A percentile compares a stretch with the other conserved stretches of the same genome.
Evolutionary conservation across 1,140 invertebrate genomes (phyloP).

Genomic region (Bombus terrestris): DNA sequence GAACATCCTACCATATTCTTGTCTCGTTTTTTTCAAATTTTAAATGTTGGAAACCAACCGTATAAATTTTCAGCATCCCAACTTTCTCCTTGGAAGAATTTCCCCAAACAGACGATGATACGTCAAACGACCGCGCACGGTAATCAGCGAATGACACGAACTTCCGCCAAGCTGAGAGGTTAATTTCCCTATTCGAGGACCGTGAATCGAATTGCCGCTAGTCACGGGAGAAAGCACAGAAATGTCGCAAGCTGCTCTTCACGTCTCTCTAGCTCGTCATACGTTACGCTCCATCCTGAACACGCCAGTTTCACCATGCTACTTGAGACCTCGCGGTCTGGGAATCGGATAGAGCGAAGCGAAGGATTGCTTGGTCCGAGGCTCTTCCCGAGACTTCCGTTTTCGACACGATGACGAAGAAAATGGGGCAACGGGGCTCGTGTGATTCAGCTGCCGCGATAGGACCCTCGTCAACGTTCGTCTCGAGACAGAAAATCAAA

Average conservation of each 20-base stretch:
- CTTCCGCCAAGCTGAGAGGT: not conserved
- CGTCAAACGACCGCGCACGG: not conserved
- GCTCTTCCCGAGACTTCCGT: not conserved
- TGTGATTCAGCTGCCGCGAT: constrained; percentile 23
- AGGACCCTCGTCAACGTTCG: constrained; percentile 60
- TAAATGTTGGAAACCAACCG: not conserved
- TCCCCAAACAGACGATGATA: not conserved
- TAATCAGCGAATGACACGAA: not conserved
- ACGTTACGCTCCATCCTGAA: not conserved
- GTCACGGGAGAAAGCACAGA: not conserved
- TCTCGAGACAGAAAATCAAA: constrained; percentile 68
- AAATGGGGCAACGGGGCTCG: not conserved
- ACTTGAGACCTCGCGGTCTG: not conserved
- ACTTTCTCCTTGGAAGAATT: not conserved
- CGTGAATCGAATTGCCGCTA: not conserved
- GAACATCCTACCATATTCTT: too few relatives aligned
- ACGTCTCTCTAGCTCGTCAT: not conserved
- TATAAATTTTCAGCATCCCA: not conserved
- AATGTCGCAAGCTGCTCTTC: constrained; percentile 23
- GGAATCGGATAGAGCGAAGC: not conserved
- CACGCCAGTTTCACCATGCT: not conserved
- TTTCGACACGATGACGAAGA: not conserved
- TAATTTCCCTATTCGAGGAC: constrained; percentile 3
- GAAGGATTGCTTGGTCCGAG: not conserved
- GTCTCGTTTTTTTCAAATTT: too few relatives aligned